phyloP scores from a whole-genome alignment of 1,140 invertebrate genomes.

The Armadillidium nasatum region DNA sequence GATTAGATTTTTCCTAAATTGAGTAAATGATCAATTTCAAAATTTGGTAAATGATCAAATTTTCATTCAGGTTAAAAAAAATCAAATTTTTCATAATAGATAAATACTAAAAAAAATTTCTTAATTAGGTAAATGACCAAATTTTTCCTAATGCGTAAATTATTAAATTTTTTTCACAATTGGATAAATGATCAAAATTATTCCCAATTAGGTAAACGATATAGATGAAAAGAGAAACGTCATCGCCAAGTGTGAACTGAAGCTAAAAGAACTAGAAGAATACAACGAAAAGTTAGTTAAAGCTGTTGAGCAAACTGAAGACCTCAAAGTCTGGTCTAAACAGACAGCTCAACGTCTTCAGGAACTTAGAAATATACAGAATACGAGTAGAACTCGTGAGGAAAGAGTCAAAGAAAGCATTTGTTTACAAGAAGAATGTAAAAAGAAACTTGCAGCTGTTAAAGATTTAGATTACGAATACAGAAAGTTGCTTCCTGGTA shows the following conservation, averaged over 20 bases:
- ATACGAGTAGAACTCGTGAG: conserved; percentile 38
- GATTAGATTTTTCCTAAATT: no score
- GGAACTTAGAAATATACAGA: conserved; percentile 32
- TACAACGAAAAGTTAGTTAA: conserved; percentile 42
- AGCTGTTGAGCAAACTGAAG: conserved; percentile 38
- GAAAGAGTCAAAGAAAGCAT: conserved; percentile 45
- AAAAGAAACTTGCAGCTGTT: conserved; percentile 10
- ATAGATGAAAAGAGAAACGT: conserved; percentile 43
- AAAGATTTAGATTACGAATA: not conserved
- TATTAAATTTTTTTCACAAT: no score
- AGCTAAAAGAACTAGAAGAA: conserved; percentile 38
- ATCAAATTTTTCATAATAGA: no score
- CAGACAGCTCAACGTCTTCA: conserved; percentile 41
- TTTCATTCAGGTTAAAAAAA: no score
- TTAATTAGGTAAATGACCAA: no score
- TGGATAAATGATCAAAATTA: no score
- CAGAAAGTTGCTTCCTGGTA: not conserved
- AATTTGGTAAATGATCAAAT: no score
- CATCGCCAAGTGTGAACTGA: conserved; percentile 43
- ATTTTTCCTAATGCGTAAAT: no score
- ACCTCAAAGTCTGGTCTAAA: conserved; percentile 41
- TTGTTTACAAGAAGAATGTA: conserved; percentile 42
- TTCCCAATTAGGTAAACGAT: conserved; percentile 31
- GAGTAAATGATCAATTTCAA: no score
- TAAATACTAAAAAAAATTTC: no score